Evolutionary conservation across 2,888 invertebrate genomes (phyloP).

Genomic region (Sthenelais limicola): DNA sequence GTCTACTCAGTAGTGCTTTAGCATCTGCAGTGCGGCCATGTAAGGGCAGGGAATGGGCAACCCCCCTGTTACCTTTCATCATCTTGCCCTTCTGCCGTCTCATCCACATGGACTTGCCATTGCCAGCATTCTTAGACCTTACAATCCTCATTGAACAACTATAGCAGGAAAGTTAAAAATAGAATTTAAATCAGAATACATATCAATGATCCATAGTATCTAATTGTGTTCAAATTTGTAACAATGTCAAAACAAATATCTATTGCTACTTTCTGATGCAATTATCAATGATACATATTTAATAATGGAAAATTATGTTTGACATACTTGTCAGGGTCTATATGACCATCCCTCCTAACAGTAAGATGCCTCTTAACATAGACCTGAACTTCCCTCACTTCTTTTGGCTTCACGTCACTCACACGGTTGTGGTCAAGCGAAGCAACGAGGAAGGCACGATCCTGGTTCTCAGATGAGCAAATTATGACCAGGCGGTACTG

Average conservation of each 20-base stretch:
- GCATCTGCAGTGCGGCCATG: slow-evolving; percentile 33
- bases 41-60: slow-evolving; percentile 43
- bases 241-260: too few species aligned
- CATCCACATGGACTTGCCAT: slow-evolving; percentile 59
- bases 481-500: slow-evolving; percentile 58
- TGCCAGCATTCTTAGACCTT: slow-evolving; percentile 59
- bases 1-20: slow-evolving; percentile 22
- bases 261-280: too few species aligned
- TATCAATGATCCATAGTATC: too few species aligned
- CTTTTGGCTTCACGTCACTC: slow-evolving; percentile 45
- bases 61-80: not conserved
- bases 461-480: slow-evolving; percentile 61
- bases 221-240: too few species aligned
- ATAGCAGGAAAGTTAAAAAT: too few species aligned
- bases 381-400: slow-evolving; percentile 42
- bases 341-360: not conserved
- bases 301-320: too few species aligned
- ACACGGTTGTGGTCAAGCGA: slow-evolving; percentile 57
- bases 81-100: slow-evolving; percentile 53
- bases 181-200: too few species aligned
- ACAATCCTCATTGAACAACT: slow-evolving; percentile 60
- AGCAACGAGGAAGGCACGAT: slow-evolving; percentile 59
- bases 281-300: too few species aligned
- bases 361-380: slow-evolving; percentile 53
- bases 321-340: slow-evolving; percentile 24